Evolutionary conservation across 30 jellyfish, hydroid and myxozoan genomes (phyloP), one percentile per base, ranked within the genome.

Genomic region (Aurelia sp.): DNA sequence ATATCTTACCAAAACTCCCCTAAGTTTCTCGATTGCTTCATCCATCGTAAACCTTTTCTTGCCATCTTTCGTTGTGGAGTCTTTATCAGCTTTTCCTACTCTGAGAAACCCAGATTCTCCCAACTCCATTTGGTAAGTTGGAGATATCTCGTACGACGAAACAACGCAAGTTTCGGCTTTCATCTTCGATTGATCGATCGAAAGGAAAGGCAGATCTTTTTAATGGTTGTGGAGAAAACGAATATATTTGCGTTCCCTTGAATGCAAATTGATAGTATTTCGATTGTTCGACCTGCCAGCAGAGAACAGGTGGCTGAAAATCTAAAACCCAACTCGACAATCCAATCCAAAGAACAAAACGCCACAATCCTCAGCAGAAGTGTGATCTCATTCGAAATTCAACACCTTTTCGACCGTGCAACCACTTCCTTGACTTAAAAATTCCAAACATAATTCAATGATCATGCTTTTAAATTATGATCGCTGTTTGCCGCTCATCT

Each of bases 91-190:
- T 12, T 59, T 13, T 59, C 69, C 69, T 30, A 59, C 69, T 59
- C 69, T 59, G 12, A 59, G 33, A 18, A 4, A 59, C 69, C 23
- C 23, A 21, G 33, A 4, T 59, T 59, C 69, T n/a, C 69, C 69
- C 11, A 59, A 6, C 33, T 76, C 87, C 19, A 72, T 61, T 18
- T 41, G 22, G n/a, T 61, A 72, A 11, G 66, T 15, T 18, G 82
- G 66, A 9, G 82, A 50, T 11, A 76, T 76, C 41, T 76, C 76
- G 87, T 76, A 76, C 10, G 87, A 76, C n/a, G 87, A 76, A 12
- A 76, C 87, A 17, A 76, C 87, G 19, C 35, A 37, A 57, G 62
- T 58, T 76, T 63, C 87, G 11, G 76, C 20, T 20, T 76, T 76
- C 87, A 76, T 76, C 21, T 44, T 76, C 37, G 18, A 59, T 44